Conservation (phyloP, 1,140 invertebrate genomes). For the Eurosta solidaginis region DNA sequence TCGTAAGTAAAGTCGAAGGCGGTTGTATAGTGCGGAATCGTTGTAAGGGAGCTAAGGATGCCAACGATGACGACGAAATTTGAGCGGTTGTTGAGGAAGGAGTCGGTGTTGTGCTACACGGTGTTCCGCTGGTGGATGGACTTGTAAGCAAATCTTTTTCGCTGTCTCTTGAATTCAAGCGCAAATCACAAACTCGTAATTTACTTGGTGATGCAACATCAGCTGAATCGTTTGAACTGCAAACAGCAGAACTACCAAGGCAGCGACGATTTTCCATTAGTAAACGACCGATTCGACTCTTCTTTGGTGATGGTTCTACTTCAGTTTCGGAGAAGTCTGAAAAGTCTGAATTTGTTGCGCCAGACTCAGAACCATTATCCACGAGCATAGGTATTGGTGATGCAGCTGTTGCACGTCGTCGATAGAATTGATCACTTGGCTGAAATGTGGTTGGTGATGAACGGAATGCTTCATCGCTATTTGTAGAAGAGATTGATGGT, state of each 20-base stretch:
- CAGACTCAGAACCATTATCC: constrained; percentile 63
- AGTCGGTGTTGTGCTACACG: background rate
- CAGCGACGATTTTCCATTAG: constrained; percentile 61
- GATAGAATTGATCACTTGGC: constrained; percentile 56
- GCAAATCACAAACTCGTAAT: constrained; percentile 66
- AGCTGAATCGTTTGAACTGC: constrained; percentile 49
- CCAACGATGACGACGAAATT: background rate
- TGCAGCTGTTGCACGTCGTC: constrained; percentile 54
- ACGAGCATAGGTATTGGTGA: constrained; percentile 63
- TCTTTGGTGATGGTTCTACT: constrained; percentile 73
- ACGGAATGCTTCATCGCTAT: constrained; percentile 49
- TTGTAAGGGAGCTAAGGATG: constrained; percentile 17
- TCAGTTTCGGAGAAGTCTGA: constrained; percentile 67
- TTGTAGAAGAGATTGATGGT: constrained; percentile 29
- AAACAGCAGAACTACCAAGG: constrained; percentile 47
- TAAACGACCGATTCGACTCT: constrained; percentile 63
- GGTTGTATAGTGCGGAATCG: constrained; percentile 52
- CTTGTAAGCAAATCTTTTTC: constrained; percentile 61
- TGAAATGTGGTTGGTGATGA: constrained; percentile 54
- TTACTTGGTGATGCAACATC: constrained; percentile 67
- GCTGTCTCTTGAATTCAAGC: constrained; percentile 64
- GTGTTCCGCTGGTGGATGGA: constrained; percentile 10
- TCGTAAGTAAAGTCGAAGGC: constrained; percentile 43
- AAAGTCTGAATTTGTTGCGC: constrained; percentile 61
- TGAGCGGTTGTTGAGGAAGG: constrained; percentile 36